A percentile compares a stretch with the other conserved stretches of the same genome.
phyloP scores from a whole-genome alignment of 2,797 vertebrate species.

The Nasua narica region DNA sequence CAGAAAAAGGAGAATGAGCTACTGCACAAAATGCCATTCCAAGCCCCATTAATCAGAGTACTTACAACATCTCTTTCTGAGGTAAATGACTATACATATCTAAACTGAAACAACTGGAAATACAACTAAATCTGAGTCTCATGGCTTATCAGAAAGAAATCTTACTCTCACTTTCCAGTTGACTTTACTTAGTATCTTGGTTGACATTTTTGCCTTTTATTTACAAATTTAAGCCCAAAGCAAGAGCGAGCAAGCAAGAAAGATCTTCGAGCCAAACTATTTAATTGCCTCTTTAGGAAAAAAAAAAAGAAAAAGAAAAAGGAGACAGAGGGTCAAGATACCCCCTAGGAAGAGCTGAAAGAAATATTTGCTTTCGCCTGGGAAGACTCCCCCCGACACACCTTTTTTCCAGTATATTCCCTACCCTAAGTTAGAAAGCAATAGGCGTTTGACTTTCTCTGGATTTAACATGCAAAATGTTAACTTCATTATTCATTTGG shows the following conservation, averaged over 20 bases:
- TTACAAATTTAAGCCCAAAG: constrained; percentile 45
- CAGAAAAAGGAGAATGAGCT: not conserved
- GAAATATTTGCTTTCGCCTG: not conserved
- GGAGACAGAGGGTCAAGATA: not conserved
- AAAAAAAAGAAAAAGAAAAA: not conserved
- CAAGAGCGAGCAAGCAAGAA: not conserved
- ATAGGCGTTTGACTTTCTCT: not conserved
- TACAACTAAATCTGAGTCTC: constrained; percentile 32
- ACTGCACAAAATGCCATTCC: not conserved
- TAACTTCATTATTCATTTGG: constrained; percentile 26
- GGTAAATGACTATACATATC: not conserved
- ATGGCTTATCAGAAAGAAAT: constrained; percentile 43
- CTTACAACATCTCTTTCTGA: constrained; percentile 15
- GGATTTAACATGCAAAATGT: constrained; percentile 22
- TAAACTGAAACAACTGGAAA: constrained; percentile 58
- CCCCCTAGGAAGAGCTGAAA: not conserved
- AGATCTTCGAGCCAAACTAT: constrained; percentile 13
- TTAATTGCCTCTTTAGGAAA: constrained; percentile 27
- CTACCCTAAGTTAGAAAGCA: not conserved
- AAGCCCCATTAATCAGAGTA: not conserved
- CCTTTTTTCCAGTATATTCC: not conserved
- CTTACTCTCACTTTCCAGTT: constrained; percentile 35
- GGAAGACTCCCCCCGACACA: not conserved
- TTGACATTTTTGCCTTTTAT: constrained; percentile 49
- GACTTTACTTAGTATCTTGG: constrained; percentile 41